Evolutionary conservation across 92 coral and sea anemone species (phyloP), one percentile per base, ranked within the genome.

Genomic region (Siderastrea radians): DNA sequence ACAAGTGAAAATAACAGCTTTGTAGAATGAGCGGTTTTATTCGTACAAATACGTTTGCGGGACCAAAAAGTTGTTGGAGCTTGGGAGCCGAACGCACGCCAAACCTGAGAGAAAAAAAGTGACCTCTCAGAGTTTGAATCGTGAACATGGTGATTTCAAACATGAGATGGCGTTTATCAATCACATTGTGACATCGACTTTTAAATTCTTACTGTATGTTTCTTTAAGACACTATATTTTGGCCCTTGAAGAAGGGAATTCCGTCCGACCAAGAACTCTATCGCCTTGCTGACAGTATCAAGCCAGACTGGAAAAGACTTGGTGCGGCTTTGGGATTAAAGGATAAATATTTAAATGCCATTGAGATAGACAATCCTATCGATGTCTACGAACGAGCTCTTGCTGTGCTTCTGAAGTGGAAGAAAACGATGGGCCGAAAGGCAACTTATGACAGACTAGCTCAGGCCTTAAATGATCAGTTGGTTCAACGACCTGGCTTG

Each of bases 221-320:
- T 26, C 38, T 26, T 26, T 26, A 26, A 26, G 38, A 26, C 13
- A 4, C 54, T 12, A 38, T 1, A 55, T 75, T 75, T 75, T 75
- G 80, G 80, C 65, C 80, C 26, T 75, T 75, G 66, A 75, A 75
- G 47, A 75, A 43, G 80, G 80, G 80, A 75, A 44, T 75, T 17
- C 80, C 80, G 1, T 5, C 65, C 49, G 66, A 75, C 14, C 17
- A 75, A 75, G 80, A 75, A 45, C 49, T 75, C 51, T 15, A 50
- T 7, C 48, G 16, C 11, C 16, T 75, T 6, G 80, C 80, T 3
- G 66, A 55, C 2, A 75, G 43, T 66, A 75, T 75, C 15, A 58
- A 55, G 8, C 80, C 54, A 3, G 80, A 75, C 50, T 75, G 80
- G 80, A 75, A 75, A 50, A 75, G 80, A 13, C 66, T 75, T 11